These are phyloP conservation scores for Apaloderma vittatum DNA, from an alignment of 2,113 vertebrate species.

Conservation along the genomic window DNA sequence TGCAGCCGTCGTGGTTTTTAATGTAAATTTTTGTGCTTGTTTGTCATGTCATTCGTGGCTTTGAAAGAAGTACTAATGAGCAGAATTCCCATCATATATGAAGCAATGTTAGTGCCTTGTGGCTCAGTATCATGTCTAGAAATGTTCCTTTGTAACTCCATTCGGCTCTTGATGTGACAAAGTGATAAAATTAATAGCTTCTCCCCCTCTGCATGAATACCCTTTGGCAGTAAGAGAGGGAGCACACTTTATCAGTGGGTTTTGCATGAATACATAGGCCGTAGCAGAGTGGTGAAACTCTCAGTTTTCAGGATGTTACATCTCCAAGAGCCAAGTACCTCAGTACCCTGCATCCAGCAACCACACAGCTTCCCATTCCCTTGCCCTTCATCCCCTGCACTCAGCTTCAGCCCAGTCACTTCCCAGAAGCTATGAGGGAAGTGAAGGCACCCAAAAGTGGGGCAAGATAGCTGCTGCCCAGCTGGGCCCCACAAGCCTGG, in stretches of 20 bases:
- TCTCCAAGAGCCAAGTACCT: neutral
- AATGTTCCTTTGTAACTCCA: neutral
- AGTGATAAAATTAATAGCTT: neutral
- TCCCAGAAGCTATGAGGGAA: neutral
- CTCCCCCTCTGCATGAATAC: neutral
- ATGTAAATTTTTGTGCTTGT: neutral
- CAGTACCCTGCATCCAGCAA: neutral
- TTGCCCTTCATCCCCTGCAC: neutral
- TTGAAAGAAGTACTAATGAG: neutral
- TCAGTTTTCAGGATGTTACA: neutral
- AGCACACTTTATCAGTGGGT: neutral
- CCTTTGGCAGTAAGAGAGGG: neutral
- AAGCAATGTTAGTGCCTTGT: neutral
- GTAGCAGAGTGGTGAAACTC: neutral
- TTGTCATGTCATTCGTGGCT: neutral
- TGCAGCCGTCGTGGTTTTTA: neutral
- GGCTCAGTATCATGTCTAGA: neutral
- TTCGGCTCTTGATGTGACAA: neutral
- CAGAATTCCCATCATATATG: neutral
- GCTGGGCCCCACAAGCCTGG: fast-evolving
- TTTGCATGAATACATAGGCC: neutral
- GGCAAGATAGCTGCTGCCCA: neutral
- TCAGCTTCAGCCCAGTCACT: neutral
- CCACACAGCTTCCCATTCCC: fast-evolving
- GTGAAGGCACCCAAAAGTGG: neutral